phyloP scores from a whole-genome alignment of 2,888 invertebrate genomes.

The Ichneumon xanthorius region DNA sequence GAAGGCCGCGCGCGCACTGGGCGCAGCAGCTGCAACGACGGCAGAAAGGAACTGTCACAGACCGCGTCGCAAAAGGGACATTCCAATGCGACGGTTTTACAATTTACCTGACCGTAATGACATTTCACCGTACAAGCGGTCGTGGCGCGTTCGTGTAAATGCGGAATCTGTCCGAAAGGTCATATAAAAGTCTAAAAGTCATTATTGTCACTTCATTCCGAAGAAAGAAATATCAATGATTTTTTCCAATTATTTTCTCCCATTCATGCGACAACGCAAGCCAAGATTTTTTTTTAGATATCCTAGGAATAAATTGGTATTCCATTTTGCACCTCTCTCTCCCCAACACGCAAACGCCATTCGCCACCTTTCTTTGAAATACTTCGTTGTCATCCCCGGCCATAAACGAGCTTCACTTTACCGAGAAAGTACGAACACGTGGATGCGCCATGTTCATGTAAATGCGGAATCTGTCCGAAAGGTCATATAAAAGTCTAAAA shows the following conservation, averaged over 20 bases:
- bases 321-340: background rate
- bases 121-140: background rate
- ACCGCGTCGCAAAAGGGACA: constrained; percentile 61
- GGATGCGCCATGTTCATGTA: constrained; percentile 21
- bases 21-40: constrained; percentile 51
- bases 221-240: background rate
- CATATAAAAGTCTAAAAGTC: background rate
- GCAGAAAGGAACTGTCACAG: constrained; percentile 57
- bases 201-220: background rate
- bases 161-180: background rate
- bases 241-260: background rate
- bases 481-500: too few species aligned
- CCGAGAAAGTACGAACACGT: background rate
- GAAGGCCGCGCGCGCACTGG: constrained; percentile 60
- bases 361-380: background rate
- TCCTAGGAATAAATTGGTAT: too few species aligned
- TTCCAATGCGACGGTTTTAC: constrained; percentile 41
- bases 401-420: background rate
- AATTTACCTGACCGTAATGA: background rate
- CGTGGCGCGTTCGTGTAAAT: constrained; percentile 12
- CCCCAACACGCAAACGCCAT: background rate
- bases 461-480: background rate
- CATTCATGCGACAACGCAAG: too few species aligned
- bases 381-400: background rate
- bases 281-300: too few species aligned